Conservation (phyloP, 2,888 invertebrate species). For the Erebia epiphron region DNA sequence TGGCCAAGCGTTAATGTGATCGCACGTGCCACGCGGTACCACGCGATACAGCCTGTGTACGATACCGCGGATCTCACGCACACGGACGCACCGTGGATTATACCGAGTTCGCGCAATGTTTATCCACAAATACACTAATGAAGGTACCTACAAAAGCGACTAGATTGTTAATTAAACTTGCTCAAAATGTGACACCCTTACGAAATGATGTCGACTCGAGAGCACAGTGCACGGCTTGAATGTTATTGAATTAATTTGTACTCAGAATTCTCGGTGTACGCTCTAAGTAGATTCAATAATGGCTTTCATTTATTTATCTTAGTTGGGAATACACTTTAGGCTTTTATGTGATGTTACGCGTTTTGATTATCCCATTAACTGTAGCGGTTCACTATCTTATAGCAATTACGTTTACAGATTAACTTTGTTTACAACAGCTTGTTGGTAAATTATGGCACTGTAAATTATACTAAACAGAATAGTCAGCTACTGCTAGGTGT, state of each 20-base stretch:
- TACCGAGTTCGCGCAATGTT: conserved; percentile 74
- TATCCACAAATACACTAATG: conserved; percentile 83
- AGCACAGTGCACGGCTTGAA: conserved; percentile 79
- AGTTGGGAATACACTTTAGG: conserved; percentile 50
- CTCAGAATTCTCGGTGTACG: conserved; percentile 78
- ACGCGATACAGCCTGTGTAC: conserved; percentile 35
- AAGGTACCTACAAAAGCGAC: conserved; percentile 82
- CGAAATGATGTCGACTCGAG: conserved; percentile 74
- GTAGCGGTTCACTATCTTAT: conserved; percentile 31
- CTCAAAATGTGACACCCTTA: conserved; percentile 83
- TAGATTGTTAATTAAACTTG: conserved; percentile 83
- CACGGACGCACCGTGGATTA: conserved; percentile 58
- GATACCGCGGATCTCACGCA: conserved; percentile 54
- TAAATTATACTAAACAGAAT: neutral
- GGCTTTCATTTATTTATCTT: conserved; percentile 63
- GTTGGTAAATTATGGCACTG: conserved; percentile 5
- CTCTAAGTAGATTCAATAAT: conserved; percentile 73
- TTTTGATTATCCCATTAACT: conserved; percentile 42
- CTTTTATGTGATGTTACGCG: conserved; percentile 47
- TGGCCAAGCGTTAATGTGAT: conserved; percentile 48
- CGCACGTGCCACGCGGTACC: conserved; percentile 53
- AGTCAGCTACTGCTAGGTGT: neutral
- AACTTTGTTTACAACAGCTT: conserved; percentile 21
- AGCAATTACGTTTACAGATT: conserved; percentile 27
- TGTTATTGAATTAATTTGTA: conserved; percentile 82